Evolutionary conservation across 2,113 vertebrate species (phyloP).

Genomic region (Loxodonta africana): DNA sequence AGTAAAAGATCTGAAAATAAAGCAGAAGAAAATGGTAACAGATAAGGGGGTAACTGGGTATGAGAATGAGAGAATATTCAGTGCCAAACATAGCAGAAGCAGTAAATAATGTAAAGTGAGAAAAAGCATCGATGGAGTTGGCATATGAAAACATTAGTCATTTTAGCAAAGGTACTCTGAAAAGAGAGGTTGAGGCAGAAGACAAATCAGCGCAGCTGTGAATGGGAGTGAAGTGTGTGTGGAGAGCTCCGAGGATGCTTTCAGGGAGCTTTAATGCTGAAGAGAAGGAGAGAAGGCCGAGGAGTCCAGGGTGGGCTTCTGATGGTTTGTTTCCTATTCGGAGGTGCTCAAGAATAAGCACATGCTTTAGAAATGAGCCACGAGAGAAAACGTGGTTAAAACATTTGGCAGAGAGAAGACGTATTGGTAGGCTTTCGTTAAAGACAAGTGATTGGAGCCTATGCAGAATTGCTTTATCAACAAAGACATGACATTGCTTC

Average conservation of each 20-base stretch:
- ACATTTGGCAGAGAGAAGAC: not conserved
- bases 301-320: not conserved
- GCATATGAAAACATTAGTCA: not conserved
- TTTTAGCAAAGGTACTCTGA: conserved; percentile 7
- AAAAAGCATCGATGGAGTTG: not conserved
- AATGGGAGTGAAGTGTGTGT: not conserved
- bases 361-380: not conserved
- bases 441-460: not conserved
- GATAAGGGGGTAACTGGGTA: not conserved
- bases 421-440: not conserved
- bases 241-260: not conserved
- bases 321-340: not conserved
- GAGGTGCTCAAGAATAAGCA: not conserved
- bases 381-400: not conserved
- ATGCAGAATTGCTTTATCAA: not conserved
- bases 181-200: not conserved
- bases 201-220: not conserved
- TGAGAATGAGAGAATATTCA: not conserved
- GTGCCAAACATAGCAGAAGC: not conserved
- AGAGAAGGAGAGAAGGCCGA: not conserved
- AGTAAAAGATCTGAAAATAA: not conserved
- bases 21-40: not conserved
- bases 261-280: not conserved
- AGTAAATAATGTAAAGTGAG: conserved; percentile 1
- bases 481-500: not conserved